Base-by-base conservation (phyloP, 2,113 vertebrate genomes). In the Lynx canadensis region DNA sequence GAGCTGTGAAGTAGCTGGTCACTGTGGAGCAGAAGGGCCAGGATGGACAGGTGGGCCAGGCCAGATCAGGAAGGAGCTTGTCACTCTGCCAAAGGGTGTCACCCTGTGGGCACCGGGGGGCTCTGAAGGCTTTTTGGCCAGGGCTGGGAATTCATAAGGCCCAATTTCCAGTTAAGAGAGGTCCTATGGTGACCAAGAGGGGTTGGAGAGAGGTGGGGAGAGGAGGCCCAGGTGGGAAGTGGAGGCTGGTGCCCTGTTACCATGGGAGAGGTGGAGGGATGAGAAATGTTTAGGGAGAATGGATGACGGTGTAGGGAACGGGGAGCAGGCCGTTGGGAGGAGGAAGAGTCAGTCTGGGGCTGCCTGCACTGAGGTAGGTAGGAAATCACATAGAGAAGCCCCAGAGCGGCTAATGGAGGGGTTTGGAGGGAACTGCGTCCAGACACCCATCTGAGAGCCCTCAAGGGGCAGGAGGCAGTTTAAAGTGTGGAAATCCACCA, bases 321-420 rank as follows among this genome's bases (percentile, higher is more conserved):
- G 18, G 41, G 41, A 82, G 27, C 15, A 50, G 66, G 76, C n/a
- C 0, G 0, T 16, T 21, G 36, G 55, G 50, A 25, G 33, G 48
- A 66, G 13, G 78, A 8, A 0, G 52, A 52, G 76, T 68, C 80
- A 0, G 36, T 84, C 4, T 33, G 27, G 74, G 45, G 33, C 31
- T 2, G 29, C 21, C 7, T 50, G 38, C 45, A 25, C 3, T 13
- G 13, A 93, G 55, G 50, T 15, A 18, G 1, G 48, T 76, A 55
- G 65, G 80, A 69, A 55, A 41, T 45, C 89, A 78, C 41, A 6
- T 2, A 29, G 41, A 7, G 74, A 29, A 33, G 38, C 21, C 65
- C 80, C 13, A 0, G 36, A 19, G 13, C 2, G 18, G 88, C 69
- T 21, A 8, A 55, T 0, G 0, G 27, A 13, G 9, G 21, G 25